phyloP scores from a whole-genome alignment of 2,888 invertebrate genomes.

The Aporophyla lueneburgensis region DNA sequence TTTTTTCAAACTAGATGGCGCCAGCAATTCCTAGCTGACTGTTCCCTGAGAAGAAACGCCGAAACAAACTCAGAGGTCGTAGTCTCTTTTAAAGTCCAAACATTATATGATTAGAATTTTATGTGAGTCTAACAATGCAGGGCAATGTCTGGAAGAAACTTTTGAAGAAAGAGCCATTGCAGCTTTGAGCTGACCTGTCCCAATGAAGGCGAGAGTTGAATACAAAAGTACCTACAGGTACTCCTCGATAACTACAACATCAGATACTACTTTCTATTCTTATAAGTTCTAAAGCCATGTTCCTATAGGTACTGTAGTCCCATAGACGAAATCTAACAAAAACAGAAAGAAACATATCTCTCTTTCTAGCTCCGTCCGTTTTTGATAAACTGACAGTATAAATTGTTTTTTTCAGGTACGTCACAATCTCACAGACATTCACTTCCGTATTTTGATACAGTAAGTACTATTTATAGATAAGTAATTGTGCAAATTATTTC shows the following conservation, averaged over 20 bases:
- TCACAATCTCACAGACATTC: background rate
- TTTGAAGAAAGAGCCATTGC: no score
- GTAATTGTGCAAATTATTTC: background rate
- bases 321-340: background rate
- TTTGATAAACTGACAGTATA: background rate
- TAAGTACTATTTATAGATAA: constrained; percentile 12
- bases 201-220: background rate
- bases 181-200: no score
- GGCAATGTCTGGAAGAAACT: no score
- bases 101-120: no score
- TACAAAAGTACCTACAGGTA: background rate
- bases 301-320: background rate
- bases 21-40: no score
- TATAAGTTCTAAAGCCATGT: background rate
- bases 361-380: background rate
- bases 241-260: background rate
- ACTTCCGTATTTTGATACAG: background rate
- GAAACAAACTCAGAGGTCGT: no score
- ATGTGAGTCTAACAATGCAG: no score
- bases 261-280: background rate
- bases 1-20: no score
- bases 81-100: no score
- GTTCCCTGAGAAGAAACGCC: no score
- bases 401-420: constrained; percentile 55
- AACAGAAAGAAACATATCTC: background rate